A percentile compares a stretch with the other conserved stretches of the same genome.
Evolutionary conservation across 2,797 vertebrate species (phyloP).

Genomic region (Loris lydekkerianus): DNA sequence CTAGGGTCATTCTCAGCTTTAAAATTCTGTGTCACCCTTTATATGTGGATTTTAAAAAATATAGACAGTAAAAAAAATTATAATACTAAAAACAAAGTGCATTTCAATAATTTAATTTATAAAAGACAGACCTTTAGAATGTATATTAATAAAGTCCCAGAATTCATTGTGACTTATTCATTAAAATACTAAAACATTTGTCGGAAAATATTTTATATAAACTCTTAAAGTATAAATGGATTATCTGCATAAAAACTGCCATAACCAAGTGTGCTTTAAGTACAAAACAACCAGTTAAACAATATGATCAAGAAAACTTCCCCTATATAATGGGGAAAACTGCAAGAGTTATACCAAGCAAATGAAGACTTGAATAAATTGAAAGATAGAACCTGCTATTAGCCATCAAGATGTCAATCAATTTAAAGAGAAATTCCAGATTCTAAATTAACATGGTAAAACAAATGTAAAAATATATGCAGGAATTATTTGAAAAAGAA

Average conservation of each 20-base stretch:
- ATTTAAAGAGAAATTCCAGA: background rate
- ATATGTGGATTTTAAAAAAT: background rate
- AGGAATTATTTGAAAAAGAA: background rate
- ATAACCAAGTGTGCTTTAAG: background rate
- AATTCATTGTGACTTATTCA: background rate
- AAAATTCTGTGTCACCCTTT: background rate
- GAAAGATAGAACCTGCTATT: background rate
- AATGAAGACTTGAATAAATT: background rate
- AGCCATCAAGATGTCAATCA: background rate
- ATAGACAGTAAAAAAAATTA: background rate
- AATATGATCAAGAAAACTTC: background rate
- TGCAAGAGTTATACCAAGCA: background rate
- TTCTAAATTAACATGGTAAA: slow-evolving; percentile 19
- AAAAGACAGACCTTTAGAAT: background rate
- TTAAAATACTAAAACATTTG: slow-evolving; percentile 1
- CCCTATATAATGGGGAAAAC: background rate
- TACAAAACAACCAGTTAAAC: background rate
- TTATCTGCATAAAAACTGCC: background rate
- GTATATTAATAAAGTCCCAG: background rate
- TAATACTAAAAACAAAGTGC: background rate
- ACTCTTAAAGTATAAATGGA: background rate
- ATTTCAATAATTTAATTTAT: background rate
- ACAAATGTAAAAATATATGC: background rate
- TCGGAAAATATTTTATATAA: background rate
- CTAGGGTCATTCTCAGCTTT: background rate